Percentiles rank a stretch among this genome's conserved stretches.
These are phyloP conservation scores for Otolemur garnettii DNA, from an alignment of 2,113 vertebrate species.

Conservation along the genomic window DNA sequence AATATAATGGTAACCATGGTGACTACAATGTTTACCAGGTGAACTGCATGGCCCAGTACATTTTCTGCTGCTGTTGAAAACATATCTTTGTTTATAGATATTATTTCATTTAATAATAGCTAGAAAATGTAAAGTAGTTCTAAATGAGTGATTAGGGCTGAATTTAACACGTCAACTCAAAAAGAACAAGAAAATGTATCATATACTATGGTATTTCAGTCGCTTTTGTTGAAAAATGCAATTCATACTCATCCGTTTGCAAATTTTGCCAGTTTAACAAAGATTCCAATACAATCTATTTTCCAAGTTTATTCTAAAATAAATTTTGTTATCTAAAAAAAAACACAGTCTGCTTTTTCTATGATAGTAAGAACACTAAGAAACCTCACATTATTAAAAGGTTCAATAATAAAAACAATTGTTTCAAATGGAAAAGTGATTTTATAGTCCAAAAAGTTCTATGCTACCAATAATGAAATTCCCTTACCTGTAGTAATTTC, in stretches of 20 bases:
- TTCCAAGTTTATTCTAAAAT: slow-evolving; percentile 61
- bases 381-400: slow-evolving; percentile 45
- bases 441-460: slow-evolving; percentile 36
- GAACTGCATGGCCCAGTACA: slow-evolving; percentile 41
- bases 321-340: slow-evolving; percentile 40
- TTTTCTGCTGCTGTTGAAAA: slow-evolving; percentile 56
- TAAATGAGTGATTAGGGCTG: slow-evolving; percentile 50
- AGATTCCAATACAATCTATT: slow-evolving; percentile 61
- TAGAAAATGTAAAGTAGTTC: slow-evolving; percentile 43
- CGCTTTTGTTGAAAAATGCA: slow-evolving; percentile 39
- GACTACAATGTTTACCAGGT: slow-evolving; percentile 50
- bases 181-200: slow-evolving; percentile 45
- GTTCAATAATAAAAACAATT: slow-evolving; percentile 48
- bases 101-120: slow-evolving; percentile 56
- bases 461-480: slow-evolving; percentile 53
- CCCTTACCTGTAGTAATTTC: slow-evolving; percentile 29
- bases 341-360: slow-evolving; percentile 46
- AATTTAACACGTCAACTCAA: slow-evolving; percentile 51
- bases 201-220: slow-evolving; percentile 1
- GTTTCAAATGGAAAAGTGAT: slow-evolving; percentile 52
- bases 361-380: slow-evolving; percentile 1
- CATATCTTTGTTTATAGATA: slow-evolving; percentile 36
- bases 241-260: slow-evolving; percentile 54
- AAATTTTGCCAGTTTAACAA: slow-evolving; percentile 62
- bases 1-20: slow-evolving; percentile 44